Base-by-base conservation (phyloP, 2,113 vertebrate genomes). In the Xenus cinereus region DNA sequence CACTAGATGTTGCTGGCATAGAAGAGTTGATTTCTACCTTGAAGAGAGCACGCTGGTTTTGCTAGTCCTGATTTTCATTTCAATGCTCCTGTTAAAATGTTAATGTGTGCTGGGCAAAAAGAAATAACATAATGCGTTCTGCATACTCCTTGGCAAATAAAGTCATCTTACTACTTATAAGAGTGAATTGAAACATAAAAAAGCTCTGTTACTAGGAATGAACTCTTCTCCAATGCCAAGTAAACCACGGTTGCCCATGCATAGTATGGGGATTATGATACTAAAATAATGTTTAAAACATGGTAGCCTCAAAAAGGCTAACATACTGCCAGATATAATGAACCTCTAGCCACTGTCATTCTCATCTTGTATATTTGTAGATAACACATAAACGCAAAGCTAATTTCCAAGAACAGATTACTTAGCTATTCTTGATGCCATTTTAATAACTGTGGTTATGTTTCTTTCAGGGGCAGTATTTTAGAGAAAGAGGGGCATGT, bases 1-100 rank as follows among this genome's bases (percentile, higher is more conserved):
- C 95, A 82, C 68, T 93, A 93, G 87, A 76, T 77, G 86, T 93
- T 87, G 90, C 84, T 96, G 91, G 94, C 95, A 93, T 92, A 74
- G 63, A 92, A 94, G 92, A 97, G 74, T 35, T 92, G 96, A 98
- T 96, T 97, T 98, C 96, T 97, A 81, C 96, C 74, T 92, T 96
- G 62, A 96, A 90, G 41, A 97, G 86, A 94, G 39, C 53, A 37
- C 81, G 73, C 20, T 71, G 12, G 14, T 93, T 85, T 94, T 95
- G 59, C 75, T 64, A 66, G 73, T 33, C 81, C 51, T 93, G 41
- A 80, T 92, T 95, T 98, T 97, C 64, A 67, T 97, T 97, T 97
- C 37, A 63, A 93, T 83, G 46, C 80, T 92, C n/a, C 46, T 91
- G 51, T 93, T 94, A 90, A 94, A 71, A 93, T 67, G 64, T 91